Evolutionary conservation across 2,797 vertebrate genomes (phyloP).

Genomic region (Lophura swinhoii): DNA sequence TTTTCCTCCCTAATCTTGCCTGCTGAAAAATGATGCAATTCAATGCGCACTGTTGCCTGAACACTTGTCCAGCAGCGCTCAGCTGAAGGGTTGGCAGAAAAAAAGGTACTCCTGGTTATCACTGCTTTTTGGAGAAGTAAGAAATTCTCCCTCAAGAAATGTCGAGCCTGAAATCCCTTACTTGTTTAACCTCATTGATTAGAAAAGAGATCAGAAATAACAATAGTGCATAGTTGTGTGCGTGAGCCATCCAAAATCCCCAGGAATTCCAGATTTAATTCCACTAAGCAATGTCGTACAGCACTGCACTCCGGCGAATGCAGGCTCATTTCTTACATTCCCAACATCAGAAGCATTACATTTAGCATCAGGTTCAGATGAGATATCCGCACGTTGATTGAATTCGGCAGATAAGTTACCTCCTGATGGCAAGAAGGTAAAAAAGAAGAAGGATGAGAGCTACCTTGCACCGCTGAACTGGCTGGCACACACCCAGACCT

Average conservation of each 20-base stretch:
- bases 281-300: not conserved
- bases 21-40: not conserved
- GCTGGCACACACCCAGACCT: not conserved
- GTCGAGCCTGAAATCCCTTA: not conserved
- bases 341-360: not conserved
- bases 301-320: accelerated
- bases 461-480: not conserved
- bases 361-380: not conserved
- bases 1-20: not conserved
- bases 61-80: not conserved
- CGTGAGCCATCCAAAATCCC: not conserved
- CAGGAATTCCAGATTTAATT: not conserved
- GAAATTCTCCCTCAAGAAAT: not conserved
- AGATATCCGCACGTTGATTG: not conserved
- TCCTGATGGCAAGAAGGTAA: not conserved
- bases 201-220: not conserved
- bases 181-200: not conserved
- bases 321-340: not conserved
- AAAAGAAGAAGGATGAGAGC: not conserved
- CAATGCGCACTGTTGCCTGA: not conserved
- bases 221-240: not conserved
- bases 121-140: not conserved
- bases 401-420: not conserved
- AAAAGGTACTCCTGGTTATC: not conserved
- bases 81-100: accelerated